These are phyloP conservation scores for Cavia porcellus DNA, from an alignment of 2,113 vertebrate genomes.

Conservation along the genomic window DNA sequence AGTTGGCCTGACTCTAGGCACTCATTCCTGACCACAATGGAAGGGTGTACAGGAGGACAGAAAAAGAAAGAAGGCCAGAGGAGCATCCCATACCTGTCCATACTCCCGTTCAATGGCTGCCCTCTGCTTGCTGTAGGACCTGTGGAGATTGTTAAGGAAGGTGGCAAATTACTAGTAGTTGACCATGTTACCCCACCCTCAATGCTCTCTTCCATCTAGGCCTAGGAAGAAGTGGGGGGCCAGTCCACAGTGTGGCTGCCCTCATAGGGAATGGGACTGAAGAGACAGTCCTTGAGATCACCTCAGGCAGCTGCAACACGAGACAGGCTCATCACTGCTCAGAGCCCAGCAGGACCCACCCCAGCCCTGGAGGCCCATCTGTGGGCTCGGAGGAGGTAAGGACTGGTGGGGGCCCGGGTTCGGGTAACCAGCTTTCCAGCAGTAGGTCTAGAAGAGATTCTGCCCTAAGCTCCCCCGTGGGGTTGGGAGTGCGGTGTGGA, in stretches of 20 bases:
- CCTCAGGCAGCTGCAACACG: constrained; percentile 31
- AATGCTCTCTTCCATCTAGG: constrained; percentile 23
- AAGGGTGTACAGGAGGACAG: background rate
- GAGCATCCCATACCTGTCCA: constrained; percentile 89
- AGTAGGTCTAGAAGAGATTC: constrained; percentile 67
- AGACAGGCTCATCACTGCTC: constrained; percentile 50
- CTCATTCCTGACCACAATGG: constrained; percentile 18
- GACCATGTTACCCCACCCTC: constrained; percentile 11
- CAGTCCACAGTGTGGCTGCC: constrained; percentile 6
- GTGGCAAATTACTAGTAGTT: background rate
- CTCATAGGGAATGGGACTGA: background rate
- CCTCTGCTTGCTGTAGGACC: constrained; percentile 95
- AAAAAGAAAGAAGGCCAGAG: constrained; percentile 7
- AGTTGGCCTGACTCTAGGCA: background rate
- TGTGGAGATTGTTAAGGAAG: constrained; percentile 74
- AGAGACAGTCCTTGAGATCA: constrained; percentile 76
- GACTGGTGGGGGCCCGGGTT: background rate
- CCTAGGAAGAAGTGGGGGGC: constrained; percentile 13
- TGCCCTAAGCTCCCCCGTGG: background rate
- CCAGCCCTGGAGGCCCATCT: constrained; percentile 54
- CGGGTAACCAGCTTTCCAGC: constrained; percentile 32
- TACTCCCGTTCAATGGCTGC: constrained; percentile 95
- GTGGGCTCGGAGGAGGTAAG: constrained; percentile 18
- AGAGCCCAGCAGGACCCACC: constrained; percentile 49
- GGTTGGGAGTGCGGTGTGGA: background rate